Evolutionary conservation across 1,140 invertebrate species (phyloP).

Genomic region (Amyelois transitella): DNA sequence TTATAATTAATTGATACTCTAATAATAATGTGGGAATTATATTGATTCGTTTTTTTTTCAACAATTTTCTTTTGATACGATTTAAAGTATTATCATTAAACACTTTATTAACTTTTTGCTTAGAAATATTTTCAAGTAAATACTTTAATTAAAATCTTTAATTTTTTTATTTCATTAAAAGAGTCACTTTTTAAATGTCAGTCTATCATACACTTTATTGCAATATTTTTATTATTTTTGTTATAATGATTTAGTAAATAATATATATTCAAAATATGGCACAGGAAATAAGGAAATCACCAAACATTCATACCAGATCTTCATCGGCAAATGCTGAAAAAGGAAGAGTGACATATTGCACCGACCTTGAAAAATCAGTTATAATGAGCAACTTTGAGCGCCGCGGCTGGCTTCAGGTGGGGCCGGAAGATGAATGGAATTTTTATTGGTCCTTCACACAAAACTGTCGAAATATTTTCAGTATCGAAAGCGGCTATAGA

Average conservation of each 20-base stretch:
- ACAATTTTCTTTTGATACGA: no score
- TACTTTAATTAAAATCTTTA: no score
- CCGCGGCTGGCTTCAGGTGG: slow-evolving; percentile 92
- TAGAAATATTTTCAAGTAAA: no score
- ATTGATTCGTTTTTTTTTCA: no score
- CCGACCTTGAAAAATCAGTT: slow-evolving; percentile 96
- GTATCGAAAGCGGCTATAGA: slow-evolving; percentile 92
- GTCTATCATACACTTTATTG: background rate
- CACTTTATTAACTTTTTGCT: no score
- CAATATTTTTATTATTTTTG: background rate
- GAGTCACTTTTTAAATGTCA: background rate
- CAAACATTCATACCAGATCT: slow-evolving; percentile 3
- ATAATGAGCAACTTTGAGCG: slow-evolving; percentile 95
- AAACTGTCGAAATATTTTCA: slow-evolving; percentile 93
- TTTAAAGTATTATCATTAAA: no score
- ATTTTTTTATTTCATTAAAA: background rate
- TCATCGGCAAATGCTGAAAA: slow-evolving; percentile 17
- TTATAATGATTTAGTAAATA: background rate
- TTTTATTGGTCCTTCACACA: slow-evolving; percentile 96
- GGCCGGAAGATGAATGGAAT: slow-evolving; percentile 96
- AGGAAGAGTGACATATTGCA: slow-evolving; percentile 82
- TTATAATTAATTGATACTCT: no score
- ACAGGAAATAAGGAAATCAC: slow-evolving; percentile 21
- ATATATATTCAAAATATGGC: slow-evolving; percentile 13
- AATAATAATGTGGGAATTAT: no score